phyloP scores from a whole-genome alignment of 2,888 invertebrate genomes.

The Calliphora vomitoria region DNA sequence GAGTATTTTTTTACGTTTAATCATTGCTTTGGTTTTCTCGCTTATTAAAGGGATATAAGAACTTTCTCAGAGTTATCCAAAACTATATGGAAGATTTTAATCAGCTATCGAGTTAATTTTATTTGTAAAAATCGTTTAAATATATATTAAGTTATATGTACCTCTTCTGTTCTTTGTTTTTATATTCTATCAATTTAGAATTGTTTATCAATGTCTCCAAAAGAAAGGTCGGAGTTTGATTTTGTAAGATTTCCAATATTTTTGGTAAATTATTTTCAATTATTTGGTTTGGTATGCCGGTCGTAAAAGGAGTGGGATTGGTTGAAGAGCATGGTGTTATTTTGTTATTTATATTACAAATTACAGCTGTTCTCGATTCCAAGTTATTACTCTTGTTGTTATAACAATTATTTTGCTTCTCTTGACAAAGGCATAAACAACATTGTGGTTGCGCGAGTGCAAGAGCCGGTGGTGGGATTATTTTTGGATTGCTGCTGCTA shows the following conservation, averaged over 20 bases:
- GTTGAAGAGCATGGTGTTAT: constrained; percentile 18
- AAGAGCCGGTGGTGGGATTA: constrained; percentile 13
- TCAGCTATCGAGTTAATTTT: too few relatives aligned
- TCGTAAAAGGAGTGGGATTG: background rate
- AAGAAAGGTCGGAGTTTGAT: constrained; percentile 44
- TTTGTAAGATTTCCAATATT: constrained; percentile 57
- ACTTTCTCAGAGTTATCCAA: too few relatives aligned
- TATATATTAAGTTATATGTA: constrained; percentile 1
- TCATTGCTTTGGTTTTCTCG: too few relatives aligned
- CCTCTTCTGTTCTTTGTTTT: constrained; percentile 51
- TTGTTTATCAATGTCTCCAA: constrained; percentile 67
- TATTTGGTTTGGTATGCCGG: constrained; percentile 13
- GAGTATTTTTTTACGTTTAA: too few relatives aligned
- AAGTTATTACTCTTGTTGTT: constrained; percentile 16
- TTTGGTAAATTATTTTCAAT: constrained; percentile 45
- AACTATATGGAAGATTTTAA: too few relatives aligned
- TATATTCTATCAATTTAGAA: constrained; percentile 49
- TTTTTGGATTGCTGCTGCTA: constrained; percentile 17
- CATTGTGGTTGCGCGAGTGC: constrained; percentile 47
- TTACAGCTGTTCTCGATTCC: constrained; percentile 33
- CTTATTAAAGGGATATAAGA: too few relatives aligned
- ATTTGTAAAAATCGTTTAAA: too few relatives aligned
- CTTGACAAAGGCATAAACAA: constrained; percentile 61
- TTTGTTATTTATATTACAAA: constrained; percentile 44
- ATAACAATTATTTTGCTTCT: constrained; percentile 21